phyloP scores from a whole-genome alignment of 2,113 vertebrate species.

The Agapornis roseicollis region DNA sequence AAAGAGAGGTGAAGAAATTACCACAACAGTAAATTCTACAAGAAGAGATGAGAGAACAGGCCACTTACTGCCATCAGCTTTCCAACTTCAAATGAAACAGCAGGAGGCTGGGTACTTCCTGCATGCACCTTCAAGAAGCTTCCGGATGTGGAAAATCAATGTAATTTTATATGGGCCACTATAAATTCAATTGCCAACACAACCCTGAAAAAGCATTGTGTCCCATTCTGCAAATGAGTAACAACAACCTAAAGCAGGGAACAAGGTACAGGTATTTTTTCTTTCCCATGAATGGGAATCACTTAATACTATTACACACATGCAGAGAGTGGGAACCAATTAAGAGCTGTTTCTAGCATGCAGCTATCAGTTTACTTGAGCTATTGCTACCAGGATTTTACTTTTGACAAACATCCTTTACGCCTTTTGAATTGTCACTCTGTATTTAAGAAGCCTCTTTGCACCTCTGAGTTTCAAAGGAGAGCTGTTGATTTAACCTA shows the following conservation, averaged over 20 bases:
- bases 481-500: neutral
- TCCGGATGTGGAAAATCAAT: neutral
- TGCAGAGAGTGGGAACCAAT: neutral
- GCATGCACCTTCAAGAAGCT: neutral
- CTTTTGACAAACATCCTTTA: neutral
- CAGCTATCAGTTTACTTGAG: neutral
- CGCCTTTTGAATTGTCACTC: constrained; percentile 3
- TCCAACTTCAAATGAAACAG: neutral
- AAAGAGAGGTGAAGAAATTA: neutral
- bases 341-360: neutral
- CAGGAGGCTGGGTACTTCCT: neutral
- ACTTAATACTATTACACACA: neutral
- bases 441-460: neutral
- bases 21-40: neutral
- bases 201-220: neutral
- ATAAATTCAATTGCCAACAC: neutral
- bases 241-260: neutral
- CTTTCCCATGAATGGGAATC: neutral
- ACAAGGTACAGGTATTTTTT: neutral
- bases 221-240: neutral
- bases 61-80: neutral
- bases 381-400: neutral
- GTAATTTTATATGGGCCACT: neutral
- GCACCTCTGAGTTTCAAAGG: constrained; percentile 1
- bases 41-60: neutral